Conservation (phyloP, 92 coral and sea anemone species). For the Umimayanthus chanpuru region DNA sequence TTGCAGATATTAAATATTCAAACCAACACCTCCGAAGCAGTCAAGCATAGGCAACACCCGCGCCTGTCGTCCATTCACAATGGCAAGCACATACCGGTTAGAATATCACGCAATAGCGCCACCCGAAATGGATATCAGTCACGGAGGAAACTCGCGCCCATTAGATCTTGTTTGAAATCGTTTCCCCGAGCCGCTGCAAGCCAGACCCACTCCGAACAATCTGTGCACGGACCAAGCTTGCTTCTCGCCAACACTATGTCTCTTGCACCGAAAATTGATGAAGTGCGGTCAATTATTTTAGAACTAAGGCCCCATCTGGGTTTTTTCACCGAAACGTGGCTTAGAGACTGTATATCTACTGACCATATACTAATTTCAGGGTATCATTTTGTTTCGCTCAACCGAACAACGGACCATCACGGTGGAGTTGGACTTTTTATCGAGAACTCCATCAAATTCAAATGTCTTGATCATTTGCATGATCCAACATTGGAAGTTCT, state of each 20-base stretch:
- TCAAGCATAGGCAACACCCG: conserved; percentile 33
- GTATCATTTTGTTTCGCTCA: conserved; percentile 49
- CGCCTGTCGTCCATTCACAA: conserved; percentile 20
- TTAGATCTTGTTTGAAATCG: too few species aligned
- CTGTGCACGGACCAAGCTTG: conserved; percentile 29
- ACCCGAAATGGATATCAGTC: not conserved
- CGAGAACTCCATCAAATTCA: conserved; percentile 41
- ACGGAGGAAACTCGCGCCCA: too few species aligned
- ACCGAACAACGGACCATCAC: conserved; percentile 47
- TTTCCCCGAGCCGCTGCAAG: too few species aligned
- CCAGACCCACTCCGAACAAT: too few species aligned
- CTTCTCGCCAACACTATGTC: conserved; percentile 47
- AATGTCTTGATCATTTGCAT: conserved; percentile 45
- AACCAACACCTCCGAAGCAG: conserved; percentile 23
- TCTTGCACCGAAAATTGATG: conserved; percentile 23
- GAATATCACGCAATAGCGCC: conserved; percentile 7
- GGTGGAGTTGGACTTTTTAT: conserved; percentile 59
- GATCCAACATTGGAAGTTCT: conserved; percentile 42
- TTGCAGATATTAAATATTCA: not conserved
- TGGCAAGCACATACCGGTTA: conserved; percentile 14
- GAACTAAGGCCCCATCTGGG: conserved; percentile 57
- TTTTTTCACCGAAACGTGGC: conserved; percentile 65
- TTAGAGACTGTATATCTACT: conserved; percentile 50
- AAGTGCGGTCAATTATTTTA: conserved; percentile 28
- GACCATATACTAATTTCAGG: conserved; percentile 50